These are phyloP conservation scores for Monoplex corrugatus DNA, from an alignment of 2,888 invertebrate species.

Conservation along the genomic window DNA sequence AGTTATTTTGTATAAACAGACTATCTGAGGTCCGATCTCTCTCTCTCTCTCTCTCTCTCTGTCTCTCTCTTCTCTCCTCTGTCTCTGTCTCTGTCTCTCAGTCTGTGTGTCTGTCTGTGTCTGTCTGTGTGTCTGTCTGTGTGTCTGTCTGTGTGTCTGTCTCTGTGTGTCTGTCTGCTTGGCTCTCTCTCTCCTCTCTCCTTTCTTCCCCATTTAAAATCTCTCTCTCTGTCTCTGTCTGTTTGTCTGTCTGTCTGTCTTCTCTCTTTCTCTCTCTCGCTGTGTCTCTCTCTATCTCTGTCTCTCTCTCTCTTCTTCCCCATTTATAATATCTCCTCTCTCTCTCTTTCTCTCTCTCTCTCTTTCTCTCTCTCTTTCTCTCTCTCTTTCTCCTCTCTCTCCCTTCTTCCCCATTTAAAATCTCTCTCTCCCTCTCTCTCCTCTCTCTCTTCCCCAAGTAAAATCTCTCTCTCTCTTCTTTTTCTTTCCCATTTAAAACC, in stretches of 20 bases:
- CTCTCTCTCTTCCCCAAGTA: background rate
- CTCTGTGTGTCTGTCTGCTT: background rate
- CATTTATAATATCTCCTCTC: too few relatives aligned
- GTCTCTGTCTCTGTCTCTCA: background rate
- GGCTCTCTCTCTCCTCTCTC: background rate
- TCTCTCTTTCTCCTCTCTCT: background rate
- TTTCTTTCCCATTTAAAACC: background rate
- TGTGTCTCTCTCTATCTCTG: background rate
- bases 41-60: too few relatives aligned
- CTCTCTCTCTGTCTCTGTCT: background rate
- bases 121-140: background rate
- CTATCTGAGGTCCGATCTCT: too few relatives aligned
- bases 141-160: background rate
- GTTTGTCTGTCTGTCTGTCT: background rate
- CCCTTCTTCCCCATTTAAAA: too few relatives aligned
- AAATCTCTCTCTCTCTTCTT: background rate
- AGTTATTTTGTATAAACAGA: too few relatives aligned
- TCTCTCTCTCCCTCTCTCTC: background rate
- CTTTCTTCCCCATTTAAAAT: too few relatives aligned
- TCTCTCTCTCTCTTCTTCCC: background rate
- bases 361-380: background rate
- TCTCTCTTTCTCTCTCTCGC: too few relatives aligned
- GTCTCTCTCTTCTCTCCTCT: too few relatives aligned
- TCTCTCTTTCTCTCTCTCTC: background rate
- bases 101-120: background rate